These are phyloP conservation scores for Morphnarchus princeps DNA, from an alignment of 2,113 vertebrate genomes.

Conservation along the genomic window DNA sequence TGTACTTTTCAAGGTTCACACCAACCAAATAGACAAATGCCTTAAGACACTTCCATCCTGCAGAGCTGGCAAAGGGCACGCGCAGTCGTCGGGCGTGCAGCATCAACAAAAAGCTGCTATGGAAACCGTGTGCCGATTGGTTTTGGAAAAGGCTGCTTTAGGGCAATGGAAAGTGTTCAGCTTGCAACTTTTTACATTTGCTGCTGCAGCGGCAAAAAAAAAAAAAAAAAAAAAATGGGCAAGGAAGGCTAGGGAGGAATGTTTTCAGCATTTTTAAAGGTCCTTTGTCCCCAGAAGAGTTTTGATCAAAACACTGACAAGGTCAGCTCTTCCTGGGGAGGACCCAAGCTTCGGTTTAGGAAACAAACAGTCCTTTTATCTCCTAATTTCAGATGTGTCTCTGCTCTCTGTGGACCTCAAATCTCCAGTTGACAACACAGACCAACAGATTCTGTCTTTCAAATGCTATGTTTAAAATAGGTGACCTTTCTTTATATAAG, in stretches of 20 bases:
- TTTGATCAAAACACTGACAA: slow-evolving; percentile 77
- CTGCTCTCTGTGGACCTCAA: slow-evolving; percentile 55
- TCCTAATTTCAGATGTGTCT: slow-evolving; percentile 54
- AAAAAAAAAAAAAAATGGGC: neutral
- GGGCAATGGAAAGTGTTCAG: neutral
- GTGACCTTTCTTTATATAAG: slow-evolving; percentile 55
- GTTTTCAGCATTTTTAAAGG: slow-evolving; percentile 59
- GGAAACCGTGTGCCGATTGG: neutral
- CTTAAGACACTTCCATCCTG: neutral
- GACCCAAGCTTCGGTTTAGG: slow-evolving; percentile 60
- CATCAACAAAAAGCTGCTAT: neutral
- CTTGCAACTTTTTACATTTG: neutral
- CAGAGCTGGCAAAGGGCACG: neutral
- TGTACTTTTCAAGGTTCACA: neutral
- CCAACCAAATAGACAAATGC: neutral
- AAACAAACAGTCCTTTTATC: slow-evolving; percentile 75
- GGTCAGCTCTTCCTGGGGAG: slow-evolving; percentile 69
- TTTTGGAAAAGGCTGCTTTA: neutral
- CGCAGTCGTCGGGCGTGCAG: fast-evolving
- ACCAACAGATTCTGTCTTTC: slow-evolving; percentile 54
- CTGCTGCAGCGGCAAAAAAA: neutral
- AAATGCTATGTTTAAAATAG: slow-evolving; percentile 62
- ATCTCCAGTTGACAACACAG: slow-evolving; percentile 58
- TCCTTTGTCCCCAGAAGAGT: slow-evolving; percentile 55
- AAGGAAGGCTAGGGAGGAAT: neutral